These are phyloP conservation scores for Nothobranchius kuhntae DNA, from an alignment of 2,113 vertebrate species.

Conservation along the genomic window DNA sequence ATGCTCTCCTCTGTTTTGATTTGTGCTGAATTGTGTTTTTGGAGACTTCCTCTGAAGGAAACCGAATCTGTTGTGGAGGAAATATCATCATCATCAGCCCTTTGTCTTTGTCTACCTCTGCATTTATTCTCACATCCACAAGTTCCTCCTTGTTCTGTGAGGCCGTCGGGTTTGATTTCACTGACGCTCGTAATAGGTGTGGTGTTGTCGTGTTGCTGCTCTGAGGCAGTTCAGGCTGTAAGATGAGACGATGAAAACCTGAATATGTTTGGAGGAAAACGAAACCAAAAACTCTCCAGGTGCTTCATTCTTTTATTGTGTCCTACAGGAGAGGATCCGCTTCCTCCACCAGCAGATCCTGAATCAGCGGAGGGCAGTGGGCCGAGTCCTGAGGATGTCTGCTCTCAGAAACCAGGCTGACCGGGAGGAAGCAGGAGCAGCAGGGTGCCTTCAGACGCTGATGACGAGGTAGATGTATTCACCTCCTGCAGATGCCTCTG, in stretches of 20 bases:
- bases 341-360: slow-evolving; percentile 84
- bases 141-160: no score
- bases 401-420: slow-evolving; percentile 5
- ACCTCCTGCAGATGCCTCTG: no score
- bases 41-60: no score
- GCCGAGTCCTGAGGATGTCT: slow-evolving; percentile 51
- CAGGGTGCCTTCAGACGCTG: slow-evolving; percentile 62
- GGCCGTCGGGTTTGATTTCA: not conserved
- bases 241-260: not conserved
- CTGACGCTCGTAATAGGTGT: not conserved
- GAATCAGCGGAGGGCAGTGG: slow-evolving; percentile 67
- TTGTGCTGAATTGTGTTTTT: no score
- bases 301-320: not conserved
- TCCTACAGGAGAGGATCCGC: slow-evolving; percentile 76
- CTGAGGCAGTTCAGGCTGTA: not conserved
- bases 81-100: not conserved
- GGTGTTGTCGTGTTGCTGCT: not conserved
- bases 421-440: slow-evolving; percentile 18
- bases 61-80: no score
- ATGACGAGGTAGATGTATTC: slow-evolving; percentile 58
- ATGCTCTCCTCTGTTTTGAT: no score
- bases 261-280: not conserved
- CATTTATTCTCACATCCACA: not conserved
- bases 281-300: not conserved
- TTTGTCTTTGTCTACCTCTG: not conserved